A percentile compares a stretch with the other conserved stretches of the same genome.
These are phyloP conservation scores for Smittia aterrima DNA, from an alignment of 2,888 invertebrate species.

Conservation along the genomic window DNA sequence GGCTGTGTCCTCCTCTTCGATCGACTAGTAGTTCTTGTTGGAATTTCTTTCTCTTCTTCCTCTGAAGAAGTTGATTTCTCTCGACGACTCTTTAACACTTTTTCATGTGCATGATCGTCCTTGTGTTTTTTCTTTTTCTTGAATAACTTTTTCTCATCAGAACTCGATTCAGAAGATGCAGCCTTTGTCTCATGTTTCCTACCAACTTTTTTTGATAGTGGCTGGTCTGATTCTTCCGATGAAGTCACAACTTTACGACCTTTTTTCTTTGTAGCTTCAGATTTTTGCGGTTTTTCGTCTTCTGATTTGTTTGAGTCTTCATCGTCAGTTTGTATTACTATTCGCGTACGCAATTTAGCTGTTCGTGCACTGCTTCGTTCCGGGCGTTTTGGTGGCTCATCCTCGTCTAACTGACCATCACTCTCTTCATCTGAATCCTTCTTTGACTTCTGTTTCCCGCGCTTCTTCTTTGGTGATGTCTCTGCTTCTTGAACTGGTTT, in stretches of 20 bases:
- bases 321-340: not conserved
- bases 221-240: not conserved
- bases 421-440: not conserved
- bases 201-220: not conserved
- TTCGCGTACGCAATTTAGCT: not conserved
- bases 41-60: not conserved
- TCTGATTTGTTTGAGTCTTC: not conserved
- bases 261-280: not conserved
- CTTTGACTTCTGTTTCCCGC: not conserved
- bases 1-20: not conserved
- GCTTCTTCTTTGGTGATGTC: not conserved
- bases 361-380: not conserved
- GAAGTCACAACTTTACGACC: not conserved
- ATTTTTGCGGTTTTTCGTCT: not conserved
- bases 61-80: not conserved
- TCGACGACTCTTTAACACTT: not conserved
- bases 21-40: not conserved
- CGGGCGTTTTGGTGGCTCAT: not conserved
- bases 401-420: not conserved
- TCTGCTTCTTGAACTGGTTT: not conserved
- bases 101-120: not conserved
- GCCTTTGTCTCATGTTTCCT: constrained; percentile 2
- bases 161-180: not conserved
- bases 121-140: not conserved
- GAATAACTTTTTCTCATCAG: constrained; percentile 3